Base-by-base conservation (phyloP, 2,113 vertebrate genomes). In the Upupa epops region DNA sequence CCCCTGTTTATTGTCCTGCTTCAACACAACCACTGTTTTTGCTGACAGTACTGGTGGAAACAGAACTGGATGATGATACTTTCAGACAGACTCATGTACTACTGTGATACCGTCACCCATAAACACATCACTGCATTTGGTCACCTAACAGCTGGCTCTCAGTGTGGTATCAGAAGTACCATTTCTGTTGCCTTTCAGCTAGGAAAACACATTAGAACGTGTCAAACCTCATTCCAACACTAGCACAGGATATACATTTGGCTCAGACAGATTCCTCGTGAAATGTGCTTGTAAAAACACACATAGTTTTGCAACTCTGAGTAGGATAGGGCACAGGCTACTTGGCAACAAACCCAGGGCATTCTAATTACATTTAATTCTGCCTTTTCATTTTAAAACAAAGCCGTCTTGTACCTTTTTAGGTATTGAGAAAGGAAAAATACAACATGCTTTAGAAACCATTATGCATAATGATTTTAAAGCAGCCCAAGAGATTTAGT, bases 61-160 rank as follows among this genome's bases (percentile, higher is more conserved):
- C 0, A 3, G 49, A 73, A 20, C 16, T 1, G 3, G 31, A 34
- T 37, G 36, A 8, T 5, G 5, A 11, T 6, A 48, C 21, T 8
- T 63, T 13, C 18, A 11, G 45, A 45, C 45, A 46, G 10, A 1
- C 24, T 13, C 40, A 34, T 5, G 45, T n/a, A 26, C 66, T 17
- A 8, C 29, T 12, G 2, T 8, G 17, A 8, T 5, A 69, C n/a
- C 21, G 49, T 36, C 25, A 22, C 21, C 55, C 2, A 0, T 34
- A 10, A 76, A 63, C 5, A 55, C 1, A 3, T 46, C 17, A 17
- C 34, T 86, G 14, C 8, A 3, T 36, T 60, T 65, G 34, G 42
- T 56, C 8, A 8, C 29, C 40, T 4, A 9, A 29, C 31, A 64
- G 60, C 59, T 65, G 58, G 22, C 61, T 31, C 82, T 63, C 49